These are phyloP conservation scores for Acropternis orthonyx DNA, from an alignment of 2,797 vertebrate genomes.

Conservation along the genomic window DNA sequence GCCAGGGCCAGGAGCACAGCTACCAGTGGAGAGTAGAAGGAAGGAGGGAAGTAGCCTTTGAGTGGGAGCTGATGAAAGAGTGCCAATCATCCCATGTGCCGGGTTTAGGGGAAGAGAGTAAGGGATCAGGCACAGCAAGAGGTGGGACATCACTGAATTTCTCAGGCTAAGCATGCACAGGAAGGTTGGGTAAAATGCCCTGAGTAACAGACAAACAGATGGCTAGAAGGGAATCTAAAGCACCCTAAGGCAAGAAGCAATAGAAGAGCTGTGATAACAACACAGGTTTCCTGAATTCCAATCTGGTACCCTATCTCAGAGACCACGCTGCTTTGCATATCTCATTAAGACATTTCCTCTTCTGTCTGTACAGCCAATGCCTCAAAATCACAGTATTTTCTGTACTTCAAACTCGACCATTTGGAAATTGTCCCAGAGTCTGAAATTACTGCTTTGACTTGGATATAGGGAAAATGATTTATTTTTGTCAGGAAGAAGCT, in stretches of 20 bases:
- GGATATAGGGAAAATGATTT: neutral
- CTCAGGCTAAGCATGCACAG: neutral
- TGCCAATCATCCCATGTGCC: neutral
- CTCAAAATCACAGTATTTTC: neutral
- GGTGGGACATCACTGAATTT: neutral
- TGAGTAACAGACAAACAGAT: conserved; percentile 58
- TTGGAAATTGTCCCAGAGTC: neutral
- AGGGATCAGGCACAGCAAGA: neutral
- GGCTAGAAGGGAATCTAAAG: conserved; percentile 31
- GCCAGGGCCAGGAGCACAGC: neutral
- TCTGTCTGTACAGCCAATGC: conserved; percentile 16
- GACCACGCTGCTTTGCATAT: neutral
- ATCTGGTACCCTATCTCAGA: conserved; percentile 30
- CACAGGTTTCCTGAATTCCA: conserved; percentile 42
- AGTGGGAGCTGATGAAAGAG: neutral
- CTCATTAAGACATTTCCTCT: conserved; percentile 39
- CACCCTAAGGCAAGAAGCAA: neutral
- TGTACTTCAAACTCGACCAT: neutral
- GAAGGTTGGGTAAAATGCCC: conserved; percentile 34
- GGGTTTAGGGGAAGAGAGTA: neutral
- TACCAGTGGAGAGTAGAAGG: neutral
- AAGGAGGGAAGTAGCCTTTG: neutral
- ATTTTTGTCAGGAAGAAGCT: neutral
- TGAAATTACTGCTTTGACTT: neutral
- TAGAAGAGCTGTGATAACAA: conserved; percentile 9